Base-by-base conservation (phyloP, 2,888 invertebrate species). In the Drosophila paranaensis region DNA sequence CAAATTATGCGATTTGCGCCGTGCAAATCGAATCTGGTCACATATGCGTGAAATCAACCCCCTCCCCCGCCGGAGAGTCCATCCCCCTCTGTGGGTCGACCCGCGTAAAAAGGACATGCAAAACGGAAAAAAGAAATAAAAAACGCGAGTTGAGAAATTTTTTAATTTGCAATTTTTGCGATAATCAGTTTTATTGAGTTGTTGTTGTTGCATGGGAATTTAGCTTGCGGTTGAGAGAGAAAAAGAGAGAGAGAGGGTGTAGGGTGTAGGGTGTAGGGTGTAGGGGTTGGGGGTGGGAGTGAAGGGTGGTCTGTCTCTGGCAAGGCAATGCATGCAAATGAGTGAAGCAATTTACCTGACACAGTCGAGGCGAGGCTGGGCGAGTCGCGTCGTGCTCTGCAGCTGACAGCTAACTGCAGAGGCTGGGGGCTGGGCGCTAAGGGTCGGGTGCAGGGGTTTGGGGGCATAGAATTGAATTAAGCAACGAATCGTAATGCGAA, bases 121-220 rank as follows among this genome's bases (percentile, higher is more conserved):
- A n/a, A 61, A 30, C 11, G 16, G 56, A 53, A 35, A 13, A 33
- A 25, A 37, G 51, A 14, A 54, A 43, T 16, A 56, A 58, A 60
- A 9, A 9, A 35, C 16, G 71, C 71, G 67, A 50, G 66, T 71
- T 74, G 77, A 60, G 62, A 67, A 70, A 54, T 40, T 67, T 68
- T 78, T 81, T 82, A 87, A 83, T 87, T 87, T 82, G 79, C 79
- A 72, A 79, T 82, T 87, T 84, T 84, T 48, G 74, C 81, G 82
- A 87, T 87, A 87, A 87, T 87, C 86, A 88, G 82, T 88, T 88
- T 88, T 85, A 87, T 85, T 80, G 72, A 85, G 74, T 77, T 85
- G 71, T 61, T 69, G 60, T 46, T 54, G 61, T 40, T 66, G 40
- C 37, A 25, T 46, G 53, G 65, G 10, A 40, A 58, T 51, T 48